These are phyloP conservation scores for Podocnemis expansa DNA, from an alignment of 2,113 vertebrate genomes.

Conservation along the genomic window DNA sequence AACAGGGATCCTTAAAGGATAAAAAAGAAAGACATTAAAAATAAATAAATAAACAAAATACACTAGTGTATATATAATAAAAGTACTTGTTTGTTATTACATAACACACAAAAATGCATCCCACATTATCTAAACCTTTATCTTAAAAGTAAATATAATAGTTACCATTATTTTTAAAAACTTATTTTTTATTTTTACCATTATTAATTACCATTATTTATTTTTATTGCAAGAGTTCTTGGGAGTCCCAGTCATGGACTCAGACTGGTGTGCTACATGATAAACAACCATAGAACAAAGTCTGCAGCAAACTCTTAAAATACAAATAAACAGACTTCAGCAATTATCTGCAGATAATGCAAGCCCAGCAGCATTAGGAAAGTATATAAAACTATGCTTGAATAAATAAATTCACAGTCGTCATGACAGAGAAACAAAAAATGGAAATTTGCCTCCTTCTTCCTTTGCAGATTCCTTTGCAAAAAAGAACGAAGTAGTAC, in stretches of 20 bases:
- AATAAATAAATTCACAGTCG: not conserved
- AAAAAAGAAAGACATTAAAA: not conserved
- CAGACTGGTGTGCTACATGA: not conserved
- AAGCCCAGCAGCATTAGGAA: not conserved
- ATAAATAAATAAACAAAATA: not conserved
- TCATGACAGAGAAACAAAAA: not conserved
- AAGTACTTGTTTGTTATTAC: too few relatives aligned
- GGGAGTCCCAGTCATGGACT: not conserved
- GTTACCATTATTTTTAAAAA: too few relatives aligned
- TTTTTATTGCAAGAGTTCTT: not conserved
- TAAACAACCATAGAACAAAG: not conserved
- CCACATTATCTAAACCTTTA: not conserved
- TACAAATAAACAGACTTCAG: not conserved
- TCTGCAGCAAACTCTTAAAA: not conserved
- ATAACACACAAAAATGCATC: not conserved
- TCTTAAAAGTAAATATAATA: not conserved
- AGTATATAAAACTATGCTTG: not conserved
- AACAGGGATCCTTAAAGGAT: not conserved
- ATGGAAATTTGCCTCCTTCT: not conserved
- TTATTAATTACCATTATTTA: not conserved
- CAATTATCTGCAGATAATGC: not conserved
- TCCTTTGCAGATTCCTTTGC: not conserved
- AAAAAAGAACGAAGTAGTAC: not conserved
- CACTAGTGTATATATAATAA: not conserved
- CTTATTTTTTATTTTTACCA: too few relatives aligned